These are phyloP conservation scores for Leptinotarsa rubiginosa DNA, from an alignment of 2,888 invertebrate genomes.

Conservation along the genomic window DNA sequence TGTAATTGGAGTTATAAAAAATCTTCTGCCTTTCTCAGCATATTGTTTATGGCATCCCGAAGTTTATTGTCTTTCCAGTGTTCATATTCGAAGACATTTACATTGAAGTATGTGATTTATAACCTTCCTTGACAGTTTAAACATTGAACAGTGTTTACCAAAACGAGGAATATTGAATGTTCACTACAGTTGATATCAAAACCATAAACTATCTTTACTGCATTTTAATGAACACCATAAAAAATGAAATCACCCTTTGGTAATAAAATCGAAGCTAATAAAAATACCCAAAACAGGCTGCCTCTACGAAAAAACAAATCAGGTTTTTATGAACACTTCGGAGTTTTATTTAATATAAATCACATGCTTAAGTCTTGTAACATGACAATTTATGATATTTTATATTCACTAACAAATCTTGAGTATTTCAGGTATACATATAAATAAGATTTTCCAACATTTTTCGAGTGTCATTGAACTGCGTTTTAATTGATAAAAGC, in stretches of 20 bases:
- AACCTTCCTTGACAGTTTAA: background rate
- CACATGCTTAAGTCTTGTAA: conserved; percentile 26
- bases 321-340: conserved; percentile 24
- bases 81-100: background rate
- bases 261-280: conserved; percentile 26
- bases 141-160: conserved; percentile 23
- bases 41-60: background rate
- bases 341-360: conserved; percentile 27
- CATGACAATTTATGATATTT: conserved; percentile 24
- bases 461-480: conserved; percentile 18
- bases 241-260: conserved; percentile 23
- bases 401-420: conserved; percentile 22
- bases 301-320: conserved; percentile 15
- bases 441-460: conserved; percentile 11
- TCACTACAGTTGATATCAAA: conserved; percentile 23
- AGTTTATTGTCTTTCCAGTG: background rate
- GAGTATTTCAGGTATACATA: conserved; percentile 11
- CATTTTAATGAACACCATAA: conserved; percentile 31
- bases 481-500: conserved; percentile 1
- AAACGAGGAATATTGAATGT: conserved; percentile 28
- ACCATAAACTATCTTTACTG: conserved; percentile 26
- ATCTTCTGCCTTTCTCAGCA: background rate
- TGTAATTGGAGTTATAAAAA: no score
- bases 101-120: background rate
- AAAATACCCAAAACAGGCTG: conserved; percentile 16